Evolutionary conservation across 2,888 invertebrate species (phyloP).

Genomic region (Diplolepis rosae): DNA sequence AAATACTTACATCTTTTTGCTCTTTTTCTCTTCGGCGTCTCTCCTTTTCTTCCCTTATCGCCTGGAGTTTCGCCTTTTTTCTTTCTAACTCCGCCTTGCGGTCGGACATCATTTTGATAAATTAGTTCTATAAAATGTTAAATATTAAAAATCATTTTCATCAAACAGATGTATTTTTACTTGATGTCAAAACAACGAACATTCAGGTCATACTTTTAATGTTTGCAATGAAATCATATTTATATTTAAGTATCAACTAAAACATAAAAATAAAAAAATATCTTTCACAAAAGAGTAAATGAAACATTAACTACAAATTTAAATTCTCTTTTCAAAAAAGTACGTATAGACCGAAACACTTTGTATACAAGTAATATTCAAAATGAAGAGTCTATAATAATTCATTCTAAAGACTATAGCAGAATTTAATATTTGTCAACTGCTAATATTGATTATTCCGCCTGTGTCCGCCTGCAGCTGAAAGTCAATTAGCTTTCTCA

Average conservation of each 20-base stretch:
- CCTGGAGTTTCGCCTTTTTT: constrained; percentile 93
- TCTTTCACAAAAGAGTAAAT: no score
- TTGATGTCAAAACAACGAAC: no score
- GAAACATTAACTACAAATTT: no score
- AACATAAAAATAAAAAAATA: no score
- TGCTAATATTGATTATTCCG: constrained; percentile 22
- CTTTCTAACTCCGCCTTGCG: constrained; percentile 94
- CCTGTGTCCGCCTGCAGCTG: background rate
- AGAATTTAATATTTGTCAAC: background rate
- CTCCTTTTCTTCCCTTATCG: constrained; percentile 92
- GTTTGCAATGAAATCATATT: no score
- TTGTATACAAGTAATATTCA: no score
- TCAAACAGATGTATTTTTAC: no score
- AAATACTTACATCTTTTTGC: constrained; percentile 86
- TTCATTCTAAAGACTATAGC: background rate
- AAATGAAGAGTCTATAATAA: background rate
- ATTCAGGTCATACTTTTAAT: no score
- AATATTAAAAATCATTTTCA: background rate
- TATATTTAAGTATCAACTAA: no score
- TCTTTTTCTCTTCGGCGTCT: constrained; percentile 89
- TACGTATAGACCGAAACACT: no score
- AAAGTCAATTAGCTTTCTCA: background rate
- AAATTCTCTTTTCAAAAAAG: no score
- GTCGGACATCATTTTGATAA: constrained; percentile 81
- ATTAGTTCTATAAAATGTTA: constrained; percentile 28